Evolutionary conservation across 2,113 vertebrate genomes (phyloP), one percentile per base, ranked within the genome.

Genomic region (Gorsachius goisagi): DNA sequence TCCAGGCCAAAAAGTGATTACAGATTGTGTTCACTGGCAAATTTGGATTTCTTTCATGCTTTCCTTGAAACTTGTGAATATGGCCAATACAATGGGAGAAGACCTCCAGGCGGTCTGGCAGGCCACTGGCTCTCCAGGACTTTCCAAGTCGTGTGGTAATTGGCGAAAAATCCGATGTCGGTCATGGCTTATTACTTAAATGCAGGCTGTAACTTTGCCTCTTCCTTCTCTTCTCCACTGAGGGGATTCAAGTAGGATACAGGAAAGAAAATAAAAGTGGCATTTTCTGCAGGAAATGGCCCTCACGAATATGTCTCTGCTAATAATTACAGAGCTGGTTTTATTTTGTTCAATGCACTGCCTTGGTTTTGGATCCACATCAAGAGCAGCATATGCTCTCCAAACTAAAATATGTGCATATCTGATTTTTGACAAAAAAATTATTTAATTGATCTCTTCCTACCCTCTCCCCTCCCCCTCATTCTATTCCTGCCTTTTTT

Each of bases 361-460:
- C 58, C 92, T 95, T 3, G 5, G 90, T 76, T 94, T 97, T 97
- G 89, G 77, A 96, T 94, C 91, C 88, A 85, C 83, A 94, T 91
- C 89, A 88, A 97, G 89, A 94, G 90, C 77, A 84, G 77, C 87
- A 95, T 97, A 95, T 93, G 93, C 53, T 92, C 79, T 94, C 89
- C 85, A 78, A 95, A 82, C 94, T 96, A 87, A 96, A 97, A 97
- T 97, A 89, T 74, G 89, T 95, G 95, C 89, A 59, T 95, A 96
- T 97, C 96, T 96, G 94, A 90, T 89, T 97, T 96, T 95, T 91
- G 92, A 95, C 68, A 74, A 96, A 81, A 95, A 93, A 97, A 94
- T 55, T 90, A 82, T 93, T 97, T 94, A 97, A 97, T 89, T 96
- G 96, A 96, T 93, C 88, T 97, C 96, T 89, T 97, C 91, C 84